phyloP scores from a whole-genome alignment of 37 sponge, comb jelly and placozoan genomes.

The Axinella damicornis region DNA sequence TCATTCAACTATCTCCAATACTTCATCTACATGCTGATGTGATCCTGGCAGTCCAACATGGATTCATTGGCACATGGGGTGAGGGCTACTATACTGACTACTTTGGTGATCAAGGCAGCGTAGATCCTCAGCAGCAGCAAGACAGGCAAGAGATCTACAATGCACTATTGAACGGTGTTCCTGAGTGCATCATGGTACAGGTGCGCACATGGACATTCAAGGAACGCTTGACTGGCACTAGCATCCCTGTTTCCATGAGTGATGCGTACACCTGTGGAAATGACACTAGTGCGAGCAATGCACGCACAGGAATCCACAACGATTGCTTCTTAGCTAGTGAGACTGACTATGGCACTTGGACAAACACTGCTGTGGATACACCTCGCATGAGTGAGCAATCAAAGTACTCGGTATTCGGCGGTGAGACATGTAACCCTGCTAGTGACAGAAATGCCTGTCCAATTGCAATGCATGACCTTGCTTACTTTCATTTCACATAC shows the following conservation, averaged over 20 bases:
- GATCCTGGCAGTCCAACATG: slow-evolving; percentile 17
- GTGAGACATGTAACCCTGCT: slow-evolving; percentile 7
- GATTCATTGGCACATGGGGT: slow-evolving; percentile 34
- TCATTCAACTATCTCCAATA: slow-evolving; percentile 2
- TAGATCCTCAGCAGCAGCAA: background rate
- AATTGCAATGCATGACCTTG: slow-evolving; percentile 9
- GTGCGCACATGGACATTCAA: slow-evolving; percentile 21
- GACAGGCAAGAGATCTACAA: slow-evolving; percentile 23
- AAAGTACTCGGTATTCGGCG: slow-evolving; percentile 1
- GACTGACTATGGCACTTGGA: slow-evolving; percentile 16
- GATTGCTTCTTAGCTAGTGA: slow-evolving; percentile 33
- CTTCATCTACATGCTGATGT: background rate
- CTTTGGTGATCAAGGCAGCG: slow-evolving; percentile 17
- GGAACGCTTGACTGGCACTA: slow-evolving; percentile 1
- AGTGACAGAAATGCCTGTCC: background rate
- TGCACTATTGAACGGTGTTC: slow-evolving; percentile 6
- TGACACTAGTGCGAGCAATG: background rate
- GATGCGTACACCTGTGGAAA: slow-evolving; percentile 5
- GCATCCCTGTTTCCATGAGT: background rate
- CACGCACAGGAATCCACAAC: slow-evolving; percentile 10
- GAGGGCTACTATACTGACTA: slow-evolving; percentile 19
- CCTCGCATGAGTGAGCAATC: slow-evolving; percentile 15
- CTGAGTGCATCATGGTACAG: slow-evolving; percentile 18
- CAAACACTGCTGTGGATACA: slow-evolving; percentile 8
- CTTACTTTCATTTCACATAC: slow-evolving; percentile 17